These are phyloP conservation scores for Apotomis betuletana DNA, from an alignment of 2,888 invertebrate genomes.

Conservation along the genomic window DNA sequence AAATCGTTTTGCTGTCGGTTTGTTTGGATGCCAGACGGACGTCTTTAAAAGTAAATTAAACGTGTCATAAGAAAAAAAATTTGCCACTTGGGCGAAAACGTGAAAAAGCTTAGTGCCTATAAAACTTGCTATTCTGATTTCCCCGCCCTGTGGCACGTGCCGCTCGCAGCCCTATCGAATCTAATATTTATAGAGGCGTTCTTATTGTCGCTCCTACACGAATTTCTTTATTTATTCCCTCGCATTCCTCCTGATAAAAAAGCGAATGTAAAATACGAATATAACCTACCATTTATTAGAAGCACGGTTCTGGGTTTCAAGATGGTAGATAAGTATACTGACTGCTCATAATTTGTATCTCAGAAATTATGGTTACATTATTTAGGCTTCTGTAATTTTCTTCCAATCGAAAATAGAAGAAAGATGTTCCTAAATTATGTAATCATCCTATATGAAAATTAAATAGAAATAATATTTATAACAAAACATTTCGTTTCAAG, in stretches of 20 bases:
- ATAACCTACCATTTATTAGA: slow-evolving; percentile 25
- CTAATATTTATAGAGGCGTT: slow-evolving; percentile 64
- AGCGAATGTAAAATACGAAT: slow-evolving; percentile 33
- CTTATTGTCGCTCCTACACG: slow-evolving; percentile 46
- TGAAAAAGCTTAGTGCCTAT: too few relatives aligned
- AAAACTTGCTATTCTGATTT: neutral
- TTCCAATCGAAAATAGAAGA: too few relatives aligned
- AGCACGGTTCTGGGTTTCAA: neutral
- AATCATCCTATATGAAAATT: too few relatives aligned
- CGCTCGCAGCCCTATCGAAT: slow-evolving; percentile 55
- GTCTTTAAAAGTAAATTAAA: too few relatives aligned
- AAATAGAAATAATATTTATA: too few relatives aligned
- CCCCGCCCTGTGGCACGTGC: neutral
- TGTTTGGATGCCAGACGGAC: too few relatives aligned
- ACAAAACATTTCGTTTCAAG: too few relatives aligned
- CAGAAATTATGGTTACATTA: neutral
- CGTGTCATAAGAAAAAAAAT: too few relatives aligned
- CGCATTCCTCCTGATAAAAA: slow-evolving; percentile 21
- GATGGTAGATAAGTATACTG: neutral
- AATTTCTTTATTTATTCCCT: slow-evolving; percentile 34
- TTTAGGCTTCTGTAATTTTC: too few relatives aligned
- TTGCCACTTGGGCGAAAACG: too few relatives aligned
- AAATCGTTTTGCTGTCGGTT: too few relatives aligned
- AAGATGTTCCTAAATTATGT: too few relatives aligned
- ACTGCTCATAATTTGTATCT: neutral